Evolutionary conservation across 2,797 vertebrate genomes (phyloP), one percentile per base, ranked within the genome.

Genomic region (Pelodytes ibericus): DNA sequence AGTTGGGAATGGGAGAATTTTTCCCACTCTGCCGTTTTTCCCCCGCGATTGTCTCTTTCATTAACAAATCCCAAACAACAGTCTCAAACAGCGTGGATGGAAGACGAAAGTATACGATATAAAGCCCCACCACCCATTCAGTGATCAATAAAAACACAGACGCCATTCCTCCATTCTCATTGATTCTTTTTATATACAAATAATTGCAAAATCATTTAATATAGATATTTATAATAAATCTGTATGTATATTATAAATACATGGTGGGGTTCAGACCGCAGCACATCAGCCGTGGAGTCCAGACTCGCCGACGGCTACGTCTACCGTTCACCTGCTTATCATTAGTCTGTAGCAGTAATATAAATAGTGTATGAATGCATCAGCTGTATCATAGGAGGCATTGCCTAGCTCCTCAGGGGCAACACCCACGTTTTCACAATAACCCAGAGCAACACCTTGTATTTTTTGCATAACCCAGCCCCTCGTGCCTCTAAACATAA

Each of bases 101-200:
- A n/a, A n/a, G n/a, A n/a, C n/a, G n/a, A n/a, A n/a, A n/a, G n/a
- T n/a, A n/a, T n/a, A n/a, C n/a, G n/a, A n/a, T n/a, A n/a, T n/a
- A n/a, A n/a, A n/a, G n/a, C n/a, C n/a, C n/a, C n/a, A n/a, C n/a
- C n/a, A n/a, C n/a, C n/a, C 3, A 16, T 44, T 10, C 41, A 3
- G 15, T 1, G 3, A 44, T 13, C 18, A 44, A 81, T 22, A 53
- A 69, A 60, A 49, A 71, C 60, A 69, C 18, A 53, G 62, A 77
- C 74, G 29, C 67, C 30, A 36, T 16, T 53, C 53, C 39, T 70
- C 59, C 73, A 30, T 62, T 80, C 74, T 80, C 79, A 25, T 80
- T 76, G 81, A 82, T 84, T 79, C 68, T 44, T 81, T 80, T 83
- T 85, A 83, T 83, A 83, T 85, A 85, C 83, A 85, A 85, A 85